Base-by-base conservation (phyloP, 2,888 invertebrate genomes). In the Rhorus exstirpatorius region DNA sequence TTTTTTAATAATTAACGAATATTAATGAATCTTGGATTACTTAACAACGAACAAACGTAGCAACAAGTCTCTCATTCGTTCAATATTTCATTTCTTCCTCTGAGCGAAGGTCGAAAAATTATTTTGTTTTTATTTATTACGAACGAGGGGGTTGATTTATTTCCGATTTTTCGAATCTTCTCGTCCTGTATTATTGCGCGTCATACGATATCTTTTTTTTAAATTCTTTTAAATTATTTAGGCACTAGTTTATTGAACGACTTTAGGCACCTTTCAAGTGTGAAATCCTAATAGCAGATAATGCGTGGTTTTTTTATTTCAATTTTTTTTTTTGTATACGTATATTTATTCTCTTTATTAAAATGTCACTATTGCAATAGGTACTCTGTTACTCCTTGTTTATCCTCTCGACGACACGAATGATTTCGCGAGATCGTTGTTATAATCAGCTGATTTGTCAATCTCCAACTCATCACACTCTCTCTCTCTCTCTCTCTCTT, bases 171-270 rank as follows among this genome's bases (percentile, higher is more conserved):
- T 24, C 14, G 12, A 26, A n/a, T 19, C 19, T n/a, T 19, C 17
- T 67, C 4, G 3, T 55, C 55, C 49, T 12, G 21, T 67, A 60
- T 83, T 84, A 84, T 81, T 85, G 78, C 84, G 79, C 82, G 61
- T 68, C 61, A 68, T 80, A 80, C 72, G 44, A 58, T 74, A 65
- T 53, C 49, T 51, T 51, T 35, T 67, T 19, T 21, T 67, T 53
- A n/a, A 14, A 24, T 74, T 35, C 35, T 49, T 58, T 58, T 65
- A 1, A 60, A 65, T 74, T 79, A 81, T 84, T 71, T 88, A 89
- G 89, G 89, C 88, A 89, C 89, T 88, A 87, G 84, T 87, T 89
- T 89, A 88, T 88, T 88, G 87, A 87, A 87, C 72, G 81, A 86
- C 87, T 86, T 89, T 88, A 91, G 91, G 90, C 91, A 91, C 90